A percentile compares a stretch with the other conserved stretches of the same genome.
Evolutionary conservation across 1,140 invertebrate genomes (phyloP).

Genomic region (Contarinia nasturtii): DNA sequence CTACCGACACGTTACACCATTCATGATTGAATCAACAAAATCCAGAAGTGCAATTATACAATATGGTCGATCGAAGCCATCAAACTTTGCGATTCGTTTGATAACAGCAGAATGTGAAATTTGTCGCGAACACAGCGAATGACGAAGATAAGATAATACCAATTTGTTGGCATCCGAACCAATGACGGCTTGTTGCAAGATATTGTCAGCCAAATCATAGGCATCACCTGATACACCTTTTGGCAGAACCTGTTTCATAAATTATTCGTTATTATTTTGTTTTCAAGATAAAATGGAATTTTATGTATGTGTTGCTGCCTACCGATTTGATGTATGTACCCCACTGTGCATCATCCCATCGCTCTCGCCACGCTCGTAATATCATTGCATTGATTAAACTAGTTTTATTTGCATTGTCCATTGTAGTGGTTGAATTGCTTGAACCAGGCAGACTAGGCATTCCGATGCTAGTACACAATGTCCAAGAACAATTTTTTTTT

Average conservation of each 20-base stretch:
- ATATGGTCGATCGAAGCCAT: constrained; percentile 71
- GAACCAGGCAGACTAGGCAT: no score
- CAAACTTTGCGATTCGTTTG: constrained; percentile 73
- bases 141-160: constrained; percentile 78
- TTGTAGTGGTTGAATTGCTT: constrained; percentile 10
- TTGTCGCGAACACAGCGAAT: constrained; percentile 74
- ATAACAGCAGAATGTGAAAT: constrained; percentile 79
- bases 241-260: constrained; percentile 39
- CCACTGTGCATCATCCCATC: constrained; percentile 90
- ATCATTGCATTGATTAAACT: constrained; percentile 69
- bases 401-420: constrained; percentile 65
- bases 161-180: constrained; percentile 74
- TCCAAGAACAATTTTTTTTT: no score
- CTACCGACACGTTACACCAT: constrained; percentile 32
- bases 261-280: background rate
- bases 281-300: background rate
- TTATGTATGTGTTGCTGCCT: constrained; percentile 9
- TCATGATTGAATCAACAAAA: constrained; percentile 62
- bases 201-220: constrained; percentile 79
- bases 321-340: constrained; percentile 85
- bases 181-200: constrained; percentile 79
- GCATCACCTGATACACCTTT: constrained; percentile 76
- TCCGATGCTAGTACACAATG: no score
- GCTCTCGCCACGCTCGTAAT: constrained; percentile 76
- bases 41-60: constrained; percentile 73